These are phyloP conservation scores for Gadopsis marmoratus DNA, from an alignment of 2,797 vertebrate species.

Conservation along the genomic window DNA sequence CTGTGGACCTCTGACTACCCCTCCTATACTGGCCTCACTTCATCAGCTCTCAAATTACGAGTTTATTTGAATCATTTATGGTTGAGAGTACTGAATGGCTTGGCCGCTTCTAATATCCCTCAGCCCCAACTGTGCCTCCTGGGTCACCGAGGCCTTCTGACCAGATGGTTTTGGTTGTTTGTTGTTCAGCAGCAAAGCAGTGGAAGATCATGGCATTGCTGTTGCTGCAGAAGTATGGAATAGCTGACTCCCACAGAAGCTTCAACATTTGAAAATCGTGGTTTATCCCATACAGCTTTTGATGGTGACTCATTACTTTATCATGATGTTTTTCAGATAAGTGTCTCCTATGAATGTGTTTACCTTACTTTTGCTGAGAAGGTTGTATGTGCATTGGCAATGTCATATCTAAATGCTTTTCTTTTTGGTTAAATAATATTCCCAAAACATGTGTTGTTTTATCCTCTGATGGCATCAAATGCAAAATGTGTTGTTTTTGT, in stretches of 20 bases:
- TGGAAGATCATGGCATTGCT: not conserved
- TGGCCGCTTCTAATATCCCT: conserved; percentile 11
- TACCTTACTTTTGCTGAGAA: not conserved
- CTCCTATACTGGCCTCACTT: not conserved
- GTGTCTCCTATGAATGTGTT: not conserved
- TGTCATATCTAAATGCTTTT: not conserved
- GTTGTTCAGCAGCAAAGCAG: conserved; percentile 8
- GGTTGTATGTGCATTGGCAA: too few relatives aligned
- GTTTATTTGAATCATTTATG: conserved; percentile 1
- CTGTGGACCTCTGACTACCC: not conserved
- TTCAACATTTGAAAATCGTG: not conserved
- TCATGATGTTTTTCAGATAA: not conserved
- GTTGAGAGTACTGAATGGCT: not conserved
- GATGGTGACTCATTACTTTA: not conserved
- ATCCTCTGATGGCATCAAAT: not conserved
- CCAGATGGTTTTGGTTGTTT: conserved; percentile 21
- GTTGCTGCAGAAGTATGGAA: not conserved
- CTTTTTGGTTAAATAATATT: not conserved
- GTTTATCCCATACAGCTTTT: not conserved
- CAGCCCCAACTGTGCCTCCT: conserved; percentile 1
- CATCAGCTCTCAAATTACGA: not conserved
- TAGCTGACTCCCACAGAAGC: not conserved
- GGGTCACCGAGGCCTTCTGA: conserved; percentile 3
- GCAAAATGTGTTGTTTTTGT: not conserved
- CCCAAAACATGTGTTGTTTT: not conserved